A percentile compares a stretch with the other conserved stretches of the same genome.
Evolutionary conservation across 2,888 invertebrate genomes (phyloP).

Genomic region (Cyclophora albipunctata): DNA sequence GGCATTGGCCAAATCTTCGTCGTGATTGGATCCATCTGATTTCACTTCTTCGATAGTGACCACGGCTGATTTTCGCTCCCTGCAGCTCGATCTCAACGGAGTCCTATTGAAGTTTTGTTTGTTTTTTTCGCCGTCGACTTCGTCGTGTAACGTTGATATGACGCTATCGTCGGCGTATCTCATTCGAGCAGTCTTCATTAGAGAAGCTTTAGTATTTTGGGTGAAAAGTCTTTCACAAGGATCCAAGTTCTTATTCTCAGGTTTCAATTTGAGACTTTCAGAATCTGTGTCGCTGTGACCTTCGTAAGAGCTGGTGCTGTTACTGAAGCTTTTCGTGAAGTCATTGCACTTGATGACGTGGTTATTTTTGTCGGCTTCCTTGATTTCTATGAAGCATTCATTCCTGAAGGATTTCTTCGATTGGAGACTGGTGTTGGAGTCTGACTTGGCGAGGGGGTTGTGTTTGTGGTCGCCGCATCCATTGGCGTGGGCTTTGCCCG

Average conservation of each 20-base stretch:
- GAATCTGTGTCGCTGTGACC: slow-evolving; percentile 81
- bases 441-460: slow-evolving; percentile 61
- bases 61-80: slow-evolving; percentile 61
- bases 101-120: slow-evolving; percentile 54
- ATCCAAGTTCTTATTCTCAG: slow-evolving; percentile 49
- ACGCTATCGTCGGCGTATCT: slow-evolving; percentile 70
- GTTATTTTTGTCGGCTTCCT: slow-evolving; percentile 48
- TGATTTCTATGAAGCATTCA: slow-evolving; percentile 64
- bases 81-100: slow-evolving; percentile 55
- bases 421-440: slow-evolving; percentile 63
- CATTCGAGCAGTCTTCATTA: slow-evolving; percentile 77
- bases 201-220: slow-evolving; percentile 75
- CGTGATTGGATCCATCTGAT: slow-evolving; percentile 54
- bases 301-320: slow-evolving; percentile 79
- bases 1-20: slow-evolving; percentile 52
- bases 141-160: slow-evolving; percentile 48
- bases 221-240: slow-evolving; percentile 72
- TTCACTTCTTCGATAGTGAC: slow-evolving; percentile 70
- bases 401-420: slow-evolving; percentile 58
- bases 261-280: slow-evolving; percentile 59
- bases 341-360: slow-evolving; percentile 38
- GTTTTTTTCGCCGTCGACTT: slow-evolving; percentile 61
- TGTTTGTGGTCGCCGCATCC: slow-evolving; percentile 77
- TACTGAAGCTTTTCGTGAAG: slow-evolving; percentile 69
- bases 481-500: slow-evolving; percentile 84